A percentile compares a stretch with the other conserved stretches of the same genome.
Conservation (phyloP, 2,888 invertebrate genomes). For the Coleophora deauratella region DNA sequence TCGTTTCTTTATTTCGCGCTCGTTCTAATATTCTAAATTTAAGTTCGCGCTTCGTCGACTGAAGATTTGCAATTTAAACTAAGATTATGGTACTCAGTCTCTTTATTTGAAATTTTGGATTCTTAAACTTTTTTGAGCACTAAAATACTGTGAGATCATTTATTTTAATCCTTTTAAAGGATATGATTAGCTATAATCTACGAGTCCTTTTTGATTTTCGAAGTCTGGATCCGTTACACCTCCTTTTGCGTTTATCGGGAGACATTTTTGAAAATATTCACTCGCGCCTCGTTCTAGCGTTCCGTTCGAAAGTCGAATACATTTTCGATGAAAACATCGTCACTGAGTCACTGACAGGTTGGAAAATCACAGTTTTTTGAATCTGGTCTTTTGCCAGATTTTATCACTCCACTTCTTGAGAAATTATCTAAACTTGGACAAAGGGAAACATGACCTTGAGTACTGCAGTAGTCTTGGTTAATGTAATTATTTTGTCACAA, state of each 20-base stretch:
- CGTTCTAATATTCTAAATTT: constrained; percentile 6
- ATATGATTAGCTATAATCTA: constrained; percentile 18
- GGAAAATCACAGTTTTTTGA: constrained; percentile 19
- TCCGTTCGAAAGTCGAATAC: background rate
- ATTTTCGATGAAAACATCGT: constrained; percentile 27
- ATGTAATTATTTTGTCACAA: background rate
- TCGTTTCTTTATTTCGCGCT: constrained; percentile 31
- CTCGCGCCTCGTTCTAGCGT: constrained; percentile 24
- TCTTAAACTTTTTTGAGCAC: constrained; percentile 42
- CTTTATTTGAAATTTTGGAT: constrained; percentile 14
- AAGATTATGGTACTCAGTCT: constrained; percentile 23
- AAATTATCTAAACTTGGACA: constrained; percentile 19
- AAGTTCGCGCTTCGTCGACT: constrained; percentile 4
- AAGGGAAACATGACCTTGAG: constrained; percentile 20
- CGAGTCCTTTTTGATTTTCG: constrained; percentile 30
- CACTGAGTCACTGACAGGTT: constrained; percentile 34
- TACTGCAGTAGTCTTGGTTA: constrained; percentile 9
- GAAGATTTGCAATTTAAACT: constrained; percentile 11
- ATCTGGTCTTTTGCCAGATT: constrained; percentile 27
- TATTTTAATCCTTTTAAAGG: constrained; percentile 8
- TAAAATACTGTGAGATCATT: constrained; percentile 58
- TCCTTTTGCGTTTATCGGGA: constrained; percentile 61
- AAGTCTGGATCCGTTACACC: constrained; percentile 25
- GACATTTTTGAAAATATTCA: constrained; percentile 55
- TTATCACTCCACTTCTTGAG: constrained; percentile 17